phyloP scores from a whole-genome alignment of 2,888 invertebrate genomes.

The Macrophya annulata region DNA sequence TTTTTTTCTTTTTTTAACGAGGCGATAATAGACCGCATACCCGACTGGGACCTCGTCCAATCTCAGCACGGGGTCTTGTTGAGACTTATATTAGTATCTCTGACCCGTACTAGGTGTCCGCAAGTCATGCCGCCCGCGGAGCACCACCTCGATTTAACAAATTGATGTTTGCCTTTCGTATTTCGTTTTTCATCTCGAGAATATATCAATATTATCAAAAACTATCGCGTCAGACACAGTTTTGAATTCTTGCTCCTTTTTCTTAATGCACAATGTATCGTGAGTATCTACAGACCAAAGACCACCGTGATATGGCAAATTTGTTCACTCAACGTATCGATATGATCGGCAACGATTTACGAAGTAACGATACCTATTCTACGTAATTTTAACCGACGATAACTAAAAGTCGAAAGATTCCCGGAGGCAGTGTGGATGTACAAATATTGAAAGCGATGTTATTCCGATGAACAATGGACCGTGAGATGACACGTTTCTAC shows the following conservation, averaged over 20 bases:
- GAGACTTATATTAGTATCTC: conserved; percentile 24
- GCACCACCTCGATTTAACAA: conserved; percentile 43
- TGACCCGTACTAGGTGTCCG: conserved; percentile 40
- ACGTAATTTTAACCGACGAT: conserved; percentile 1
- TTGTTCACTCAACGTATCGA: background rate
- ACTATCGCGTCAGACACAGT: background rate
- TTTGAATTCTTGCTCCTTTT: background rate
- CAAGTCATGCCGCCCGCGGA: conserved; percentile 47
- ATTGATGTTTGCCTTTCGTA: conserved; percentile 18
- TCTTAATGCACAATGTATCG: background rate
- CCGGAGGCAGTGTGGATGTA: background rate
- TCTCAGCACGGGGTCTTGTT: conserved; percentile 50
- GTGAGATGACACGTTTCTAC: conserved; percentile 31
- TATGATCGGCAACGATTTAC: conserved; percentile 16
- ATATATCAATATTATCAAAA: background rate
- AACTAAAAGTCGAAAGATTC: conserved; percentile 8
- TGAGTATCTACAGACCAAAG: background rate
- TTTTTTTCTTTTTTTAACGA: background rate
- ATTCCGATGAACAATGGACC: conserved; percentile 43
- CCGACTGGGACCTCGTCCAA: conserved; percentile 11
- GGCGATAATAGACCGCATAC: conserved; percentile 36
- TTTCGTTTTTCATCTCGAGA: background rate
- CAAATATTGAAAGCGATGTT: conserved; percentile 33
- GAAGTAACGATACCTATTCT: background rate
- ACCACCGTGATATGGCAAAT: conserved; percentile 13